phyloP scores from a whole-genome alignment of 2,888 invertebrate genomes.

The Patella caerulea region DNA sequence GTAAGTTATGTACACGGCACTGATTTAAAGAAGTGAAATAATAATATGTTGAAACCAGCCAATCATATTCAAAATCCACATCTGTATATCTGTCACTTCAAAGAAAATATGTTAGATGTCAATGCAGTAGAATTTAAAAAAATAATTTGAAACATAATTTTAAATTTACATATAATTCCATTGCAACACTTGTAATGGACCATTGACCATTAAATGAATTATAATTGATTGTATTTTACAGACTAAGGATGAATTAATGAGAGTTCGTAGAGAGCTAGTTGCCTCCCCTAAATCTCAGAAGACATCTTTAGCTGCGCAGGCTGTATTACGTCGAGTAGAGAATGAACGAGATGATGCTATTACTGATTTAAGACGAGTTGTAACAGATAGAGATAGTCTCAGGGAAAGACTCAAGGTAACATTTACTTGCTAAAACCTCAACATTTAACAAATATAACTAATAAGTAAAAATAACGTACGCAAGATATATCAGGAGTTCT shows the following conservation, averaged over 20 bases:
- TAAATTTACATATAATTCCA: neutral
- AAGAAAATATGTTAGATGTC: no score
- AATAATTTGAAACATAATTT: neutral
- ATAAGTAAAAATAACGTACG: no score
- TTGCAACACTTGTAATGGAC: neutral
- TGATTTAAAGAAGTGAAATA: neutral
- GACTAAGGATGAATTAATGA: constrained; percentile 67
- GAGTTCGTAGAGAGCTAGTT: constrained; percentile 65
- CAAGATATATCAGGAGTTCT: no score
- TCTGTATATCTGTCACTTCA: no score
- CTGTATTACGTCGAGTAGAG: constrained; percentile 69
- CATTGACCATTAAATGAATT: neutral
- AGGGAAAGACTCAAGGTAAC: constrained; percentile 67
- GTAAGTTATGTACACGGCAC: constrained; percentile 38
- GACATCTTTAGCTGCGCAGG: constrained; percentile 70
- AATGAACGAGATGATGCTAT: constrained; percentile 70
- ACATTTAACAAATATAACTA: no score
- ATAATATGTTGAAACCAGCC: neutral
- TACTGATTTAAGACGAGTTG: constrained; percentile 65
- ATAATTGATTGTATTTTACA: constrained; percentile 29
- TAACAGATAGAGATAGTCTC: constrained; percentile 70
- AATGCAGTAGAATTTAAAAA: neutral
- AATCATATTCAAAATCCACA: no score
- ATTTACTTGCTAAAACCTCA: no score
- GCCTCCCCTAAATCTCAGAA: constrained; percentile 67